Conservation (phyloP, 2,113 vertebrate species). For the Callocephalon fimbriatum region DNA sequence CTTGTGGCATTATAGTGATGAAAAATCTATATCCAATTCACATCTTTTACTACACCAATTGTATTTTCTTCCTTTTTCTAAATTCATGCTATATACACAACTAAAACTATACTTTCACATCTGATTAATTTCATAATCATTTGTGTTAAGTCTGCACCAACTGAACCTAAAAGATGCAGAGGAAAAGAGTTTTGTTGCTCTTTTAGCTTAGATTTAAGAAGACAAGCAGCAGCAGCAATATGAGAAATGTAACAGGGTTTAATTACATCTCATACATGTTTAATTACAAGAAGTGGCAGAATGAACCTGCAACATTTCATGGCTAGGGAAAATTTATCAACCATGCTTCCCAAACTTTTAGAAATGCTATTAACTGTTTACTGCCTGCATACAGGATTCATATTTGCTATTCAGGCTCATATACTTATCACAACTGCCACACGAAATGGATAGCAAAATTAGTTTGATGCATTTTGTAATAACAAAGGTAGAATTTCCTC, state of each 20-base stretch:
- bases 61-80: neutral
- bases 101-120: constrained; percentile 22
- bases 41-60: neutral
- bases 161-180: neutral
- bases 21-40: neutral
- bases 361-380: constrained; percentile 16
- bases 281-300: constrained; percentile 49
- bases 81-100: neutral
- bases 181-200: constrained; percentile 2
- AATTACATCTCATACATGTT: constrained; percentile 35
- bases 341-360: constrained; percentile 9
- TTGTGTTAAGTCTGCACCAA: neutral
- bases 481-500: neutral
- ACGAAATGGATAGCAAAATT: neutral
- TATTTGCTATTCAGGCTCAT: neutral
- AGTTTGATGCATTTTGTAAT: neutral
- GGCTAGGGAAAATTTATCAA: neutral
- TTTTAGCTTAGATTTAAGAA: neutral
- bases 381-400: neutral
- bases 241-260: constrained; percentile 15
- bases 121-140: constrained; percentile 14
- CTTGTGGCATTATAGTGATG: neutral
- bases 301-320: constrained; percentile 26
- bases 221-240: constrained; percentile 18
- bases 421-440: neutral